Evolutionary conservation across 2,113 vertebrate species (phyloP), one percentile per base, ranked within the genome.

Genomic region (Paracanthobrama guichenoti): DNA sequence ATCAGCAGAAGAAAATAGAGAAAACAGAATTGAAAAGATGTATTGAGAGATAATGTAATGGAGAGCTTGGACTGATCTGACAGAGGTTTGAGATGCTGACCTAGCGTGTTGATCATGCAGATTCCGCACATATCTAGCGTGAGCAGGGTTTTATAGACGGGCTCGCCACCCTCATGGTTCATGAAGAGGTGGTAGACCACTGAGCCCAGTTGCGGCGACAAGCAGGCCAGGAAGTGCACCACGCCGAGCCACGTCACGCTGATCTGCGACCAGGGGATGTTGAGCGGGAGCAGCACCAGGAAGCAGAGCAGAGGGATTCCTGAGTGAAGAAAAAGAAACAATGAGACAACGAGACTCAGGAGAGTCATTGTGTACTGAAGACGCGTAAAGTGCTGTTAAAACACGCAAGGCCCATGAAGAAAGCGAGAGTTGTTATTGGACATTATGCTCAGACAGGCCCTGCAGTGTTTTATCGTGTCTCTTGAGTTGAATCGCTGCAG

Each of bases 161-260:
- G 88, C 89, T 96, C 96, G 3, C 96, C 96, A 0, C 96, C 96
- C 90, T 95, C 94, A 59, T 97, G 96, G 95, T 97, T 97, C 96
- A 97, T 97, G 93, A 97, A 97, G 88, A 97, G 96, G 91, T 97
- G 96, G 87, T 97, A 97, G 18, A 97, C 91, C 87, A 98, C 97
- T 0, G 96, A 97, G 90, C 96, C 96, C 57, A 97, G 94, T 82
- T 96, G 96, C 2, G 97, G 96, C 0, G 94, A 96, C 86, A 97
- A 92, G 88, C 96, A 98, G 74, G 97, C 96, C 92, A 97, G 93
- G 85, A 96, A 96, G 90, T 97, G 97, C 55, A 96, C 96, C 88
- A 96, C 94, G 42, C 95, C 96, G 88, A 97, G 88, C 96, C 97
- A 97, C 1, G 96, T 96, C 76, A 96, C 94, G 31, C 94, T 95